Evolutionary conservation across 2,888 invertebrate species (phyloP), one percentile per base, ranked within the genome.

Genomic region (Tachina lurida): DNA sequence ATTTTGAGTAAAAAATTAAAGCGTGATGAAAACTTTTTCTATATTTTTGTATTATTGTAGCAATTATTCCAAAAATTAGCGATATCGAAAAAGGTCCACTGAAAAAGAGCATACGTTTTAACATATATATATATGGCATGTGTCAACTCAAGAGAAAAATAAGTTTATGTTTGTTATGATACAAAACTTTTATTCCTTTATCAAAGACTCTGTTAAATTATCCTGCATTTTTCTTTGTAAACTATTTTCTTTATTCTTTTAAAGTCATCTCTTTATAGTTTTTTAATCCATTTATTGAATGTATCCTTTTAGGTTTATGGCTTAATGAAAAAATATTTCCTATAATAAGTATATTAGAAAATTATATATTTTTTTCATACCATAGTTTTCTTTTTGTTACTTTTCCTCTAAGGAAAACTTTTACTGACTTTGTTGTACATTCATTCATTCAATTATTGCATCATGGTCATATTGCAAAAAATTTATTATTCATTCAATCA

Each of bases 401-500:
- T 15, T 22, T 52, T 31, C 15, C 19, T 76, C 41, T 58, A 7
- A 47, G 15, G 3, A 56, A 82, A 83, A 71, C 54, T 81, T 78
- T 77, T 73, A 43, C 60, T 70, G 52, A 83, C 73, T 79, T 79
- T 75, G 52, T 63, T 79, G 43, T 62, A 78, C 52, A 79, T 79
- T 79, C 41, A 76, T 60, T 76, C 77, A 84, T 84, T 81, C 63
- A 81, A 84, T 84, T 81, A 84, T 84, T 81, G 62, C 73, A 81
- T 77, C 68, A 68, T 81, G 80, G 81, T 73, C 81, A 74, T 76
- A 73, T 60, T 67, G 60, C 22, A 68, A 78, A 47, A n/a, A 67
- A 56, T 70, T 68, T 54, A 58, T 62, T 62, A 74, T 56, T 79
- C 52, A 77, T 77, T 83, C 71, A 83, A 73, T 83, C 83, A 73